Conservation (phyloP, 2,797 vertebrate species). For the Serranus cabrilla region DNA sequence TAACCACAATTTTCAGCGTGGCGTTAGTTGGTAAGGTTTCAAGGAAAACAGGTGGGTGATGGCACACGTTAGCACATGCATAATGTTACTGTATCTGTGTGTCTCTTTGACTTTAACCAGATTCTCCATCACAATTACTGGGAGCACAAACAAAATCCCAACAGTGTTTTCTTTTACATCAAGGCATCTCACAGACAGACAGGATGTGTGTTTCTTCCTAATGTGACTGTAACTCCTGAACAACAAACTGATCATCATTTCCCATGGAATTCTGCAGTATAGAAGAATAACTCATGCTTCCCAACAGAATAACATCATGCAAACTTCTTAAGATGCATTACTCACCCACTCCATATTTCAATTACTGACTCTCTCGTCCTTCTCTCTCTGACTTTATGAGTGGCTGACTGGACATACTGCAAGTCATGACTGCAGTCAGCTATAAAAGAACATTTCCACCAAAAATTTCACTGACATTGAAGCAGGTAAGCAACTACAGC, state of each 20-base stretch:
- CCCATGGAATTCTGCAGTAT: not conserved
- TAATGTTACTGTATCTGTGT: not conserved
- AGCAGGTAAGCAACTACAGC: slow-evolving; percentile 62
- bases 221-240: not conserved
- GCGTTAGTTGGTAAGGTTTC: not conserved
- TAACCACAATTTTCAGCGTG: slow-evolving; percentile 15
- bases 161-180: not conserved
- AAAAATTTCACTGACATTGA: not conserved
- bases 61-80: not conserved
- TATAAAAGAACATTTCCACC: slow-evolving; percentile 62
- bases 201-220: not conserved
- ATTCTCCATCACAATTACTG: not conserved
- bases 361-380: slow-evolving; percentile 23
- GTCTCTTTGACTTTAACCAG: not conserved
- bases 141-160: not conserved
- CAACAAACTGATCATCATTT: slow-evolving; percentile 2
- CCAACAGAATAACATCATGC: not conserved
- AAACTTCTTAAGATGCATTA: slow-evolving; percentile 7
- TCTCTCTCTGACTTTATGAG: slow-evolving; percentile 32
- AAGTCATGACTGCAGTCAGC: slow-evolving; percentile 39
- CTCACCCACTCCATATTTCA: slow-evolving; percentile 7
- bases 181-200: not conserved
- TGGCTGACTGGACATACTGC: slow-evolving; percentile 55
- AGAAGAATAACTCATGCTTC: not conserved
- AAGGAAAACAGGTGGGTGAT: not conserved